A percentile compares a stretch with the other conserved stretches of the same genome.
Conservation (phyloP, 2,888 invertebrate genomes). For the Sminthurinus aureus region DNA sequence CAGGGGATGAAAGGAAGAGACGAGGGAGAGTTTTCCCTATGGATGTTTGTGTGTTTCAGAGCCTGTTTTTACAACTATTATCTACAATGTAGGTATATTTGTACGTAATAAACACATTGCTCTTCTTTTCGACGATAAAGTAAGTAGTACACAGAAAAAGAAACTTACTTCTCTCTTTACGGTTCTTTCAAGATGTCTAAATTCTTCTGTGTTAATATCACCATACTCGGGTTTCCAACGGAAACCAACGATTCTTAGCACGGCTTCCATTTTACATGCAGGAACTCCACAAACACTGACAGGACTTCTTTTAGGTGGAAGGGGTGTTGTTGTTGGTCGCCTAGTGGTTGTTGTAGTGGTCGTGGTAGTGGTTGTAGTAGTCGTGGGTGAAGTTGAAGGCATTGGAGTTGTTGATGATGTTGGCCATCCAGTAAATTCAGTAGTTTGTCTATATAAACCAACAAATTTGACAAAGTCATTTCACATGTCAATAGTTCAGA, state of each 20-base stretch:
- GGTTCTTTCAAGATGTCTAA: constrained; percentile 73
- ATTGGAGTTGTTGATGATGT: constrained; percentile 74
- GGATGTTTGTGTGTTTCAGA: too few relatives aligned
- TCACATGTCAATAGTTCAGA: too few relatives aligned
- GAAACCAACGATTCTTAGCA: constrained; percentile 82
- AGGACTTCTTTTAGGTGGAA: constrained; percentile 69
- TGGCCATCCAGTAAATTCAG: constrained; percentile 91
- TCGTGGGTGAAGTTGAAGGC: constrained; percentile 69
- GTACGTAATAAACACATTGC: too few relatives aligned
- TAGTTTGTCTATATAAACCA: constrained; percentile 81
- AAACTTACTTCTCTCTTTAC: constrained; percentile 56
- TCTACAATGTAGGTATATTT: neutral
- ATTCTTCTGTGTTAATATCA: constrained; percentile 86
- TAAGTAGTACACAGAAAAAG: neutral
- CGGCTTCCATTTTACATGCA: constrained; percentile 86
- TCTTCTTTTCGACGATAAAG: too few relatives aligned
- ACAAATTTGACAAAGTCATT: too few relatives aligned
- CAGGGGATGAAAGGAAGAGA: too few relatives aligned
- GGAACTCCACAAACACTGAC: constrained; percentile 49
- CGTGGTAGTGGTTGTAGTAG: constrained; percentile 66
- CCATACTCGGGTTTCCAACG: constrained; percentile 87
- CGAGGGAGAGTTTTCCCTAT: too few relatives aligned
- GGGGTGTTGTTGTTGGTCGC: constrained; percentile 75
- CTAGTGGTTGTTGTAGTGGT: constrained; percentile 73
- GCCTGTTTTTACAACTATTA: too few relatives aligned